Conservation (phyloP, 2,113 vertebrate genomes). For the Orientallactaga bullata region DNA sequence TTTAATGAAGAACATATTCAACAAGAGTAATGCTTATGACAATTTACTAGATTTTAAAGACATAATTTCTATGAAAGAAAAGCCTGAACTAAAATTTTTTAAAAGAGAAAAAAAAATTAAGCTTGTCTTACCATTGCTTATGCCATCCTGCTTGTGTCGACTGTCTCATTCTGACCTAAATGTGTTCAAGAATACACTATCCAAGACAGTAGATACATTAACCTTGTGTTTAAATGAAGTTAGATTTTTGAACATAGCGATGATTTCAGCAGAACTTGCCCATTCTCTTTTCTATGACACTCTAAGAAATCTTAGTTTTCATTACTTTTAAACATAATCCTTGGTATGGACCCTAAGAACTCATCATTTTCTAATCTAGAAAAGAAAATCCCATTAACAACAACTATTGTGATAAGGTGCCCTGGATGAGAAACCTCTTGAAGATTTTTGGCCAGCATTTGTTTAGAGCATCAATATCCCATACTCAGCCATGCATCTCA, state of each 20-base stretch:
- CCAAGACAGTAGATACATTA: background rate
- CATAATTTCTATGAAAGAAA: background rate
- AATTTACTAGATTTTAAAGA: background rate
- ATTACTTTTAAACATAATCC: background rate
- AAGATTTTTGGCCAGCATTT: background rate
- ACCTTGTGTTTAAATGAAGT: background rate
- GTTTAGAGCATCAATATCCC: background rate
- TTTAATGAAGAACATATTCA: background rate
- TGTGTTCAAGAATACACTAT: background rate
- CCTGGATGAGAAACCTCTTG: background rate
- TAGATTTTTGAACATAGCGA: background rate
- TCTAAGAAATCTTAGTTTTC: background rate
- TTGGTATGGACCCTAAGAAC: background rate
- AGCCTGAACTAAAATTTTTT: background rate
- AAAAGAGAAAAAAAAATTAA: background rate
- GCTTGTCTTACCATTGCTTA: background rate
- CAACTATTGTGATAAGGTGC: background rate
- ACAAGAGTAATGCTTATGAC: background rate
- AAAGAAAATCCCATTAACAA: background rate
- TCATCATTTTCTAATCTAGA: background rate
- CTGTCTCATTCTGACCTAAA: background rate
- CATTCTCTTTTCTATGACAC: background rate
- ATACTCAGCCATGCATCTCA: background rate
- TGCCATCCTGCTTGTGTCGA: background rate
- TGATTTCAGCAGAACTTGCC: background rate